Evolutionary conservation across 2,113 vertebrate genomes (phyloP), one percentile per base, ranked within the genome.

Genomic region (Oryzias melastigma): DNA sequence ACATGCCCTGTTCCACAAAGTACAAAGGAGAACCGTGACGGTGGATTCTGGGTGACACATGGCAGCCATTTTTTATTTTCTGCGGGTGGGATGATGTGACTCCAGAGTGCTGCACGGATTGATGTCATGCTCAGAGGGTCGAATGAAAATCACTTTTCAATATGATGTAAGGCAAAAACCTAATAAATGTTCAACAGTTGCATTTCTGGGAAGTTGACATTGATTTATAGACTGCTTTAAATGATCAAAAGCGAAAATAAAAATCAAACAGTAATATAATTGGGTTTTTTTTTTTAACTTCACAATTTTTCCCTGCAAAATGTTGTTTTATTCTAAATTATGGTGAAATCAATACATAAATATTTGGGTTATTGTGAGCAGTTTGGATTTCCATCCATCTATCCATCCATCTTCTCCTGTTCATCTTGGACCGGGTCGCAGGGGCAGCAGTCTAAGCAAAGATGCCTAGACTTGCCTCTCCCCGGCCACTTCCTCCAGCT

Each of bases 31-130:
- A 25, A 57, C 49, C 12, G 48, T 44, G 47, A 35, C 43, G 35
- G 57, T 47, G 51, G 49, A 75, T 62, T 57, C 22, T 42, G 57
- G 52, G 22, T 62, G 72, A 77, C 57, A 53, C 58, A 48, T 3
- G 29, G 55, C 44, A 3, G 0, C 43, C 17, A 3, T 22, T 58
- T 53, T 46, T 22, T 22, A 2, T 22, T 22, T 44, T 75, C 68
- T 68, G 19, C 83, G 73, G 65, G 65, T 73, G 45, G 41, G 1
- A 40, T 59, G 44, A 3, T 62, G 65, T 59, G 57, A 65, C 62
- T 24, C 13, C 19, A 15, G 15, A 5, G 3, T 43, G 63, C 10
- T 50, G 41, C 41, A 44, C 72, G 68, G 69, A 74, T 57, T 72
- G 68, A 55, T 24, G 42, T 10, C 35, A 19, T n/a, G 64, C 16